Evolutionary conservation across 2,888 invertebrate genomes (phyloP).

Genomic region (Hyppa rectilinea): DNA sequence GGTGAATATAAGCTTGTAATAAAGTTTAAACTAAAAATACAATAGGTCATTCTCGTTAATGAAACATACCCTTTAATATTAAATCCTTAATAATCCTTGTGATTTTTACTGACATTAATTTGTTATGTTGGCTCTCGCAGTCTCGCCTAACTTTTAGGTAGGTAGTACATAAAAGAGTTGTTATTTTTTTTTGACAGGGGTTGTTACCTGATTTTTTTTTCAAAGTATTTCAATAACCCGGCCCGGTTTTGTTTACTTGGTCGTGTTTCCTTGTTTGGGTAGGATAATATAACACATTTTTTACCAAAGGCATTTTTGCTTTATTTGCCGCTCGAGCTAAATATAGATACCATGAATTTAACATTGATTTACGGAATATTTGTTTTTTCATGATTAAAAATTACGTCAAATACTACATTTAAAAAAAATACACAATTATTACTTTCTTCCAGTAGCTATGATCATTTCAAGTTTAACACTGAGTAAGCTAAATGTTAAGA

Average conservation of each 20-base stretch:
- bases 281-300: slow-evolving; percentile 19
- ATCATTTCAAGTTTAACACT: background rate
- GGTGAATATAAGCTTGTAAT: too few relatives aligned
- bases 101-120: background rate
- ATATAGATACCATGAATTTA: background rate
- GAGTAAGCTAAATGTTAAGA: background rate
- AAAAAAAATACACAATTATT: background rate
- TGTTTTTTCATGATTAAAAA: background rate
- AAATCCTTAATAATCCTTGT: background rate
- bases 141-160: background rate
- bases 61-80: background rate
- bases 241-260: slow-evolving; percentile 31
- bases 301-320: background rate
- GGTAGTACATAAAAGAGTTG: background rate
- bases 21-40: too few relatives aligned
- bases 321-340: background rate
- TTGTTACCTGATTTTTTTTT: slow-evolving; percentile 1
- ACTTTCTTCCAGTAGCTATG: background rate
- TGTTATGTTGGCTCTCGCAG: slow-evolving; percentile 4
- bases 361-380: background rate
- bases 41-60: background rate
- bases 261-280: slow-evolving; percentile 27
- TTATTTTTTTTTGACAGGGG: slow-evolving; percentile 11
- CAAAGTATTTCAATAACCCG: slow-evolving; percentile 26
- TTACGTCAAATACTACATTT: background rate